Evolutionary conservation across 1,140 invertebrate species (phyloP), one percentile per base, ranked within the genome.

Genomic region (Bombus confusus): DNA sequence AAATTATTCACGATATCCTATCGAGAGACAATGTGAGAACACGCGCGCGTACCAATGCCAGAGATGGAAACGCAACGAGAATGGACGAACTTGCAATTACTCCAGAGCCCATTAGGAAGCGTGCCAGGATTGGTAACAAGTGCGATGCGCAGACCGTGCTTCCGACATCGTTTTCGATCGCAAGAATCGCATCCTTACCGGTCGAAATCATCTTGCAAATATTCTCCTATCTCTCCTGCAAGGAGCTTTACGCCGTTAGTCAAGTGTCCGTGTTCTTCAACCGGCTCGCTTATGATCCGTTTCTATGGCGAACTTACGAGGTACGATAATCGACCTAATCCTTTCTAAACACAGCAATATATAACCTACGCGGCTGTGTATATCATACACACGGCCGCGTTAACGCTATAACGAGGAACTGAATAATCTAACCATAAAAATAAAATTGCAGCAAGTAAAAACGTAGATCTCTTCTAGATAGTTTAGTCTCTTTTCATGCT

Each of bases 221-320:
- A 10, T 71, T 93, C 41, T 88, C 86, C 3, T 92, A 91, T 57
- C 89, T 93, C 1, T 41, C 82, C 13, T 73, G 59, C 66, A 69
- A 81, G 15, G 92, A 93, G 68, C 86, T 93, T 0, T 85, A 85
- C 68, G 79, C 71, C 18, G 22, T 93, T 3, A 78, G 82, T 22
- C 78, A 80, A 28, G 92, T 93, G 4, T 93, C 89, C 28, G 68
- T 47, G 8, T 80, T 87, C 8, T 93, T 94, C 69, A 75, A 90
- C 28, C 41, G 66, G 2, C 37, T 93, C 34, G 85, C 86, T 2
- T 68, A 81, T n/a, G 90, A 92, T 25, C 91, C 92, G 10, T 69
- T 80, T 13, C 76, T 93, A 39, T 94, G 92, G 93, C 91, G 86
- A 86, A 73, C 64, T 73, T 93, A 92, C 89, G 91, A 92, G 93